phyloP scores from a whole-genome alignment of 2,888 invertebrate genomes.

The Pristionchus entomophagus region DNA sequence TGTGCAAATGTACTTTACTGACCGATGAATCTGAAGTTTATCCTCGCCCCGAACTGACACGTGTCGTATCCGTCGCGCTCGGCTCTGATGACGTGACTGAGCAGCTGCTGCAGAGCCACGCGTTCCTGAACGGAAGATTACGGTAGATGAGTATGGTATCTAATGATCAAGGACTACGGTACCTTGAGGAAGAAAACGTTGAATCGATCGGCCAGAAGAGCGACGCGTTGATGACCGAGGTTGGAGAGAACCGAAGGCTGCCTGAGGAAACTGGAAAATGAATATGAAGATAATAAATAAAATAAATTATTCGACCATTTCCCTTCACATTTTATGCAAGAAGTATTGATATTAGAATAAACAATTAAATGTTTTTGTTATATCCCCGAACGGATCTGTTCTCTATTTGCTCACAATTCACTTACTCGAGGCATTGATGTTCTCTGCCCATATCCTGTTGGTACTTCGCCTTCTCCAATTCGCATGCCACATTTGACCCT shows the following conservation, averaged over 20 bases:
- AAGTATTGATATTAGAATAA: too few relatives aligned
- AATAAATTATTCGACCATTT: not conserved
- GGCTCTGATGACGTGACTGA: not conserved
- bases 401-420: too few relatives aligned
- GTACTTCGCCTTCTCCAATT: not conserved
- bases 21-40: not conserved
- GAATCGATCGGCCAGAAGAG: not conserved
- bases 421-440: not conserved
- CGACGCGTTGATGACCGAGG: not conserved
- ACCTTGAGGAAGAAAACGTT: not conserved
- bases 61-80: not conserved
- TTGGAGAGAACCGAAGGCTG: not conserved
- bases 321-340: not conserved
- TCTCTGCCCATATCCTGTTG: not conserved
- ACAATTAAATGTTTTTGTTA: too few relatives aligned
- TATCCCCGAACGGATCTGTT: too few relatives aligned
- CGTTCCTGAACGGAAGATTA: not conserved
- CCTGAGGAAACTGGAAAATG: not conserved
- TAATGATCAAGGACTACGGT: not conserved
- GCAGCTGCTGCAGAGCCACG: not conserved
- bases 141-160: not conserved
- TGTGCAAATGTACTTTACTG: not conserved
- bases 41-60: not conserved
- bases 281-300: not conserved
- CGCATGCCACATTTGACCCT: conserved; percentile 11